These are phyloP conservation scores for Macrotus californicus DNA, from an alignment of 2,113 vertebrate species.

Conservation along the genomic window DNA sequence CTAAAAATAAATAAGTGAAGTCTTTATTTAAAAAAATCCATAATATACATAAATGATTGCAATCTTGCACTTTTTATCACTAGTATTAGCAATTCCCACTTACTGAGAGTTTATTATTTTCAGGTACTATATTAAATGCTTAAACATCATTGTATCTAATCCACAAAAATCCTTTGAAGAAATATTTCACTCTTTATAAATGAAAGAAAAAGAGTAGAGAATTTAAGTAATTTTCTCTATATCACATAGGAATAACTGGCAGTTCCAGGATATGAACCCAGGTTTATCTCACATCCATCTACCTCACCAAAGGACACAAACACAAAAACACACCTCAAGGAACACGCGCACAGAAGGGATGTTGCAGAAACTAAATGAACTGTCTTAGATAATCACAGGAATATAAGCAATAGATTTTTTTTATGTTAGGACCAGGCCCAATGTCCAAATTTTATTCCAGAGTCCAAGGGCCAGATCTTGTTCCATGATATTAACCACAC, in stretches of 20 bases:
- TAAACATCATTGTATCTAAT: neutral
- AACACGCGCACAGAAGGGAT: neutral
- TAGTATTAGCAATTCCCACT: neutral
- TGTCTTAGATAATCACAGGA: neutral
- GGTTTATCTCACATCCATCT: neutral
- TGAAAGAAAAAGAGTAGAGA: neutral
- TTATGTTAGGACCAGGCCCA: neutral
- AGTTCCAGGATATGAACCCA: neutral
- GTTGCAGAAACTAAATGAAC: neutral
- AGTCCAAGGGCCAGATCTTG: neutral
- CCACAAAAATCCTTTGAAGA: neutral
- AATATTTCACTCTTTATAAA: neutral
- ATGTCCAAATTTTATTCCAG: neutral
- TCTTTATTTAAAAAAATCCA: neutral
- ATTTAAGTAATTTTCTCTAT: neutral
- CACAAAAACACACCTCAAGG: neutral
- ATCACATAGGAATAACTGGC: neutral
- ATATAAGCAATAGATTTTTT: neutral
- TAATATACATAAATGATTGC: neutral
- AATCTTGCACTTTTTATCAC: neutral
- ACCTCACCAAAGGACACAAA: neutral
- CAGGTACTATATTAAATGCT: neutral
- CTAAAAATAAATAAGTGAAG: too few species aligned
- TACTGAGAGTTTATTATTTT: neutral
- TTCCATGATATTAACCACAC: neutral